Evolutionary conservation across 2,797 vertebrate species (phyloP), one percentile per base, ranked within the genome.

Genomic region (Gallirallus australis): DNA sequence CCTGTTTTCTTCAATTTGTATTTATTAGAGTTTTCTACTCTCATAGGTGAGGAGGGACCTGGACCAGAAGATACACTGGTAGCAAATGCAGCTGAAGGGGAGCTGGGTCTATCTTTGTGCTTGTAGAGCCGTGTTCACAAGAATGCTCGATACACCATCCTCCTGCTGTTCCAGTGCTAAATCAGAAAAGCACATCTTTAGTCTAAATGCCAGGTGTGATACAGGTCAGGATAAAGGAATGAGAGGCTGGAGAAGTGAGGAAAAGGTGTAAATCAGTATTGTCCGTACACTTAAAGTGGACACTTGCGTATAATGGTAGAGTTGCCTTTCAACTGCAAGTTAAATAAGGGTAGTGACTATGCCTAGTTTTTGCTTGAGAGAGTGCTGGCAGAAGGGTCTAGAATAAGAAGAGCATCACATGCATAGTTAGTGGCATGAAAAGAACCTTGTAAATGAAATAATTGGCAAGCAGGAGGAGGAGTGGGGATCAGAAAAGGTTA

Each of bases 261-360:
- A 93, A 70, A n/a, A 21, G 28, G 31, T 66, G 33, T 73, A 63
- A 56, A 63, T 66, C 45, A 50, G 15, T 40, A 33, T 19, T 59
- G 5, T 64, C 1, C 0, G 6, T 59, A 15, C 7, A 6, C 18
- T 61, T n/a, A 28, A 14, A 18, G 8, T 48, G 66, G 28, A 45
- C 1, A 14, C 31, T 56, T 17, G 14, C 17, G 16, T 40, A 5
- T 28, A 57, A 35, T 9, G 19, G 28, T 50, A 71, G 56, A 73
- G 37, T 42, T 77, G 24, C 57, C 39, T 83, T 90, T 88, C 77
- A 47, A 10, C 25, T 48, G 4, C 14, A 35, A 59, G 23, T 8
- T 70, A 69, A 59, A 16, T 52, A 25, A 86, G 53, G 33, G 5
- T 19, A 25, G 25, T 33, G n/a, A 35, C 78, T 83, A 45, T 19